Evolutionary conservation across 2,113 vertebrate species (phyloP), one percentile per base, ranked within the genome.

Genomic region (Strix uralensis): DNA sequence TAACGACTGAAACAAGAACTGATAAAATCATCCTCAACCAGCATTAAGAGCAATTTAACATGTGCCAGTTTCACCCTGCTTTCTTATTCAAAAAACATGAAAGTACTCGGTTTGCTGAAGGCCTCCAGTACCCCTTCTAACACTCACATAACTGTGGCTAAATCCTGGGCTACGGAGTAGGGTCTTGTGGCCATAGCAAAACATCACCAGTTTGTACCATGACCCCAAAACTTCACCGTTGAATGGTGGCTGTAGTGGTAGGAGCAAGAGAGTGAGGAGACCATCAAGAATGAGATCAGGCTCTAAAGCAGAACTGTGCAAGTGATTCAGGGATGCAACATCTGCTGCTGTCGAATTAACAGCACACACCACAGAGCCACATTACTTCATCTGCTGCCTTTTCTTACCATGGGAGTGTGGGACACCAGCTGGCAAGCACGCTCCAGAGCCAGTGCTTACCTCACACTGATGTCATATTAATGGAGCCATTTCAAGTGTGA

Each of bases 261-360:
- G 42, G 32, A 90, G 29, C 0, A 0, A 81, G 15, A 27, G 22
- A 42, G 4, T 4, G 19, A 58, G n/a, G 20, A 0, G 1, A 22
- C 40, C 34, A 46, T 19, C 20, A 80, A 16, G 61, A 75, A 71
- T 2, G 42, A 46, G 36, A 49, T 18, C 7, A 30, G 23, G 23
- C 21, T 77, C 46, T 59, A 38, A 46, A 71, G 52, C 27, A 63
- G 74, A 92, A 80, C 25, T 1, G 13, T 29, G 13, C 8, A 20
- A 44, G 38, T 13, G 52, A 86, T 15, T 49, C n/a, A 59, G 63
- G 55, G 38, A 47, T 17, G 26, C 27, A 54, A n/a, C 51, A 36
- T 11, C 58, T 83, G 58, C 74, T 77, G 27, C 75, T 80, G 27
- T 29, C 0, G 0, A 65, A 75, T 17, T 1, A 5, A 21, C 61